phyloP scores from a whole-genome alignment of 2,113 vertebrate genomes.

The Otus sunia region DNA sequence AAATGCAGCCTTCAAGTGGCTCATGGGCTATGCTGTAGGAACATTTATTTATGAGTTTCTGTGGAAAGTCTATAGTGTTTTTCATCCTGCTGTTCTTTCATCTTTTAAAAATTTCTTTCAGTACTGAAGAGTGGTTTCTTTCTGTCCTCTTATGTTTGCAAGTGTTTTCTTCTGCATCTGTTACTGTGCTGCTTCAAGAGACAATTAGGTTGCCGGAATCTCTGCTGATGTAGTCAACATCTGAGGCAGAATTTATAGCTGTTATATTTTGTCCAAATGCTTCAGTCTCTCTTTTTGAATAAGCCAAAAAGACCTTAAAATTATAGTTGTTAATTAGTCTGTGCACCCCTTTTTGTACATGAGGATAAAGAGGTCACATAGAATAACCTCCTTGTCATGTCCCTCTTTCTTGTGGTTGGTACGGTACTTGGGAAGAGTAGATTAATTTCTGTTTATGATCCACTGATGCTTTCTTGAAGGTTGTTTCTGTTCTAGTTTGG shows the following conservation, averaged over 20 bases:
- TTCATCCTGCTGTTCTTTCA: neutral
- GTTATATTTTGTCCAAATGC: neutral
- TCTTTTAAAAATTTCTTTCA: neutral
- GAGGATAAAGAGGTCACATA: neutral
- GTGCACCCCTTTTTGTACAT: accelerated
- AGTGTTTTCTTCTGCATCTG: neutral
- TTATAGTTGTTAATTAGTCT: neutral
- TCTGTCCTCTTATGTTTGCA: neutral
- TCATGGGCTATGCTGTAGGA: neutral
- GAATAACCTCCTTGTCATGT: neutral
- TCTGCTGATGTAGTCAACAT: neutral
- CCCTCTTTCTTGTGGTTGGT: neutral
- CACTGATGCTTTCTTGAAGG: neutral
- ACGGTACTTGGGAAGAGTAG: neutral
- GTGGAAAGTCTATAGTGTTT: neutral
- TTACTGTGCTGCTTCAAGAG: neutral
- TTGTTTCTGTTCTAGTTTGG: neutral
- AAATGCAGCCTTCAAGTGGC: neutral
- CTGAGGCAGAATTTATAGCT: neutral
- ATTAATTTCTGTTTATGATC: neutral
- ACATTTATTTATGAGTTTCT: neutral
- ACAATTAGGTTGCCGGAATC: neutral
- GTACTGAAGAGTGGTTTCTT: neutral
- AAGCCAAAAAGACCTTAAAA: neutral
- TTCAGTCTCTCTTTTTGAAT: neutral